These are phyloP conservation scores for Himalopsyche tibetana DNA, from an alignment of 2,888 invertebrate genomes.

Conservation along the genomic window DNA sequence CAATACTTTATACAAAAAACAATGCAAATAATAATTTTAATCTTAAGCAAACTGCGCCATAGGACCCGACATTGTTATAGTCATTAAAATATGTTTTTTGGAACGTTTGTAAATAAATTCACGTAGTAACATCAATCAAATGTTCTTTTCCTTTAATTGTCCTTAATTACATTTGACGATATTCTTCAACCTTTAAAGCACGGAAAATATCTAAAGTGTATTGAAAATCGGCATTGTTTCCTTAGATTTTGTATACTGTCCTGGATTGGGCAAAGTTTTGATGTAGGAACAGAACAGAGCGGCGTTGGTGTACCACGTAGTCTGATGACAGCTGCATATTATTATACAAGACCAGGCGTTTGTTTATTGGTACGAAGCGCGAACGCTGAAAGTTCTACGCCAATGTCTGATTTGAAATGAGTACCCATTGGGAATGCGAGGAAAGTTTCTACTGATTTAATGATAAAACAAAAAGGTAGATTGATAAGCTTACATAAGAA, in stretches of 20 bases:
- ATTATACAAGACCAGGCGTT: conserved; percentile 11
- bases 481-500: too few relatives aligned
- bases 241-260: not conserved
- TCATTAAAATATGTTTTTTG: too few relatives aligned
- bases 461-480: too few relatives aligned
- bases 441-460: not conserved
- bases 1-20: too few relatives aligned
- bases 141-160: too few relatives aligned
- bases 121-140: too few relatives aligned
- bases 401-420: not conserved
- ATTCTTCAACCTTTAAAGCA: too few relatives aligned
- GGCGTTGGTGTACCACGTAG: conserved; percentile 3
- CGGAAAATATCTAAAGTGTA: not conserved
- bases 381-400: conserved; percentile 13
- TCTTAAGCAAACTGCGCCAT: too few relatives aligned
- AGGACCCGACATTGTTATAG: too few relatives aligned
- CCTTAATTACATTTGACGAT: too few relatives aligned
- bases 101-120: too few relatives aligned
- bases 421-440: not conserved
- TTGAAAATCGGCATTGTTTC: not conserved
- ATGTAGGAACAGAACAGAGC: not conserved
- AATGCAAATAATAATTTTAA: too few relatives aligned
- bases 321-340: conserved; percentile 36
- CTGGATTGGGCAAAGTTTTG: not conserved
- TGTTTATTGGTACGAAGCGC: conserved; percentile 15